Percentiles rank a stretch among this genome's conserved stretches.
Evolutionary conservation across 1,140 invertebrate species (phyloP).

Genomic region (Rhizoglyphus robini): DNA sequence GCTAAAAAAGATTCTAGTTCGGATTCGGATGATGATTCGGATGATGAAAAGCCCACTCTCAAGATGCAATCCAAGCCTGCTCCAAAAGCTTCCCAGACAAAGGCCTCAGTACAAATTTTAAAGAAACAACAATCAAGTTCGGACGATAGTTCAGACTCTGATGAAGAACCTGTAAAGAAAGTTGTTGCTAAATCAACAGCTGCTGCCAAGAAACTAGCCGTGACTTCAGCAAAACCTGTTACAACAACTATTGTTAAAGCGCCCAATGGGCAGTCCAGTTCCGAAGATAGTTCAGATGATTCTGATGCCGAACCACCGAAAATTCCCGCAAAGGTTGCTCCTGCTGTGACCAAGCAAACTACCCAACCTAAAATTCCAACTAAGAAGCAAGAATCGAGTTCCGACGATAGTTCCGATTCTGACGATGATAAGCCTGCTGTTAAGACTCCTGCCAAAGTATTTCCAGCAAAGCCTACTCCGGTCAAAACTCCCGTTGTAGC

Average conservation of each 20-base stretch:
- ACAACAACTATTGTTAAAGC: neutral
- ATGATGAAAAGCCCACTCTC: neutral
- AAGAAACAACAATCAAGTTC: too few species aligned
- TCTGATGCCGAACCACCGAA: neutral
- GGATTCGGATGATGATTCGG: neutral
- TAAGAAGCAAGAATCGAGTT: constrained; percentile 6
- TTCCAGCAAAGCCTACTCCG: neutral
- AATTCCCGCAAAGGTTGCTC: neutral
- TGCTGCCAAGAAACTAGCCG: neutral
- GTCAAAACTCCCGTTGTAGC: neutral
- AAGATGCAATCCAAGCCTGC: neutral
- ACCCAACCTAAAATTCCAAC: neutral
- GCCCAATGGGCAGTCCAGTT: neutral
- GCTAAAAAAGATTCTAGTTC: constrained; percentile 9
- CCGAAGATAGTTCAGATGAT: neutral
- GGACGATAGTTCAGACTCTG: constrained; percentile 10
- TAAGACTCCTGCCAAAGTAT: too few species aligned
- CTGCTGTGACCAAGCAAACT: neutral
- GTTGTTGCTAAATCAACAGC: neutral
- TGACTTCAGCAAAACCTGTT: neutral
- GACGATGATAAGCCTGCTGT: neutral
- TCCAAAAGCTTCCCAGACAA: neutral
- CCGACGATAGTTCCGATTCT: constrained; percentile 11
- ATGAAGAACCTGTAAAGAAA: neutral
- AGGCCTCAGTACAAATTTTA: neutral